Base-by-base conservation (phyloP, 2,888 invertebrate genomes). In the Lacanobia oleracea region DNA sequence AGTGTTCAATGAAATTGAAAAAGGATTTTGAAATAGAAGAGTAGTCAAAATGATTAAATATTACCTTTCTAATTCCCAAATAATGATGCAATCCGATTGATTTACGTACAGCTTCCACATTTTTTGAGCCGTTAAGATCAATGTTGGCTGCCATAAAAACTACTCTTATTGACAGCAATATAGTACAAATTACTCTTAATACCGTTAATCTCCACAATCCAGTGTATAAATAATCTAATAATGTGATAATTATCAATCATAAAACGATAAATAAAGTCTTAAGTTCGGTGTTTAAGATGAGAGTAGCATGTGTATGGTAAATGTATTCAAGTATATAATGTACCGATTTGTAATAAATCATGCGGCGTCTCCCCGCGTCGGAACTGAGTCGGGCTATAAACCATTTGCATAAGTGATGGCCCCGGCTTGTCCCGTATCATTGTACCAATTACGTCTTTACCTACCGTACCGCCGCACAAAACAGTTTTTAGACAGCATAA, bases 341-440 rank as follows among this genome's bases (percentile, higher is more conserved):
- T 82, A 86, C 60, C 86, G 79, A 82, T 84, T 77, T 80, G 77
- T 81, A 82, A 91, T 91, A 91, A 91, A 91, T 91, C 90, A 88
- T 79, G 69, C 66, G 62, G 70, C 70, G 67, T 48, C 48, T 67
- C 67, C 70, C 71, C 65, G 78, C 78, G 77, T 83, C 84, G 76
- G 82, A 82, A 86, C 81, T 79, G 85, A 86, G 81, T 79, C 85
- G 81, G 83, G 84, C 86, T 78, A 90, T 92, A 91, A 92, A 91
- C 68, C 89, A 93, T 93, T 91, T 91, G 91, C 92, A 92, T 93
- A 92, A 89, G 85, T 86, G 89, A 90, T 90, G 87, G 88, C 84
- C 82, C 85, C 76, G 79, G 87, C 90, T 89, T 89, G 85, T 88
- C 86, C 82, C 85, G 75, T 86, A 88, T 86, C 86, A 82, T 81